Evolutionary conservation across 1,140 invertebrate species (phyloP).

Genomic region (Mesaphorura yosii): DNA sequence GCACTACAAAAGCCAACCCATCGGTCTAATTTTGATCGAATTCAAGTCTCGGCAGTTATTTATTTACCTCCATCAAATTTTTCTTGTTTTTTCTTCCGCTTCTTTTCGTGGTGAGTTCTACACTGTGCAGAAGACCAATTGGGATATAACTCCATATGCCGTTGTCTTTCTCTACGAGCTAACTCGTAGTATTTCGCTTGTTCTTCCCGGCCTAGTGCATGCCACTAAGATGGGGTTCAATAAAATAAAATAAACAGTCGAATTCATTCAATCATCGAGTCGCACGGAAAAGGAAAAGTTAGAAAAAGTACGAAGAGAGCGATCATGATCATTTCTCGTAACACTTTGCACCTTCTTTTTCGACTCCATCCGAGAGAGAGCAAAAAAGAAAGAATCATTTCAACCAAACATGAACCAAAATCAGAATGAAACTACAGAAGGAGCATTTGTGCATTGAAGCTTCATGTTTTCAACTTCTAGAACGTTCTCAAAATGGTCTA

Average conservation of each 20-base stretch:
- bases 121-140: conserved; percentile 98
- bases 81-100: conserved; percentile 98
- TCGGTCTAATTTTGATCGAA: conserved; percentile 11
- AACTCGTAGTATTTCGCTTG: conserved; percentile 99
- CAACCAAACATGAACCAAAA: not conserved
- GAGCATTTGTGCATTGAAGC: conserved; percentile 29
- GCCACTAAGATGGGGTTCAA: conserved; percentile 63
- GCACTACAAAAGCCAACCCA: conserved; percentile 22
- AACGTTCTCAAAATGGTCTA: too few species aligned
- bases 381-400: not conserved
- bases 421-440: conserved; percentile 26
- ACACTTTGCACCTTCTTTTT: conserved; percentile 31
- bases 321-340: too few species aligned
- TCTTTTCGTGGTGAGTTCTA: conserved; percentile 86
- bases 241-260: conserved; percentile 4
- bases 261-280: too few species aligned
- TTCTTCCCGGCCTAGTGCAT: conserved; percentile 93
- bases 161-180: conserved; percentile 91
- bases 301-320: too few species aligned
- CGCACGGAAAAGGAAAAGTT: too few species aligned
- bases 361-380: not conserved
- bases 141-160: conserved; percentile 97
- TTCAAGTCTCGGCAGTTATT: not conserved
- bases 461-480: not conserved
- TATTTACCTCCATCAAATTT: conserved; percentile 62